Conservation (phyloP, 1,140 invertebrate genomes). For the Cotesia typhae region DNA sequence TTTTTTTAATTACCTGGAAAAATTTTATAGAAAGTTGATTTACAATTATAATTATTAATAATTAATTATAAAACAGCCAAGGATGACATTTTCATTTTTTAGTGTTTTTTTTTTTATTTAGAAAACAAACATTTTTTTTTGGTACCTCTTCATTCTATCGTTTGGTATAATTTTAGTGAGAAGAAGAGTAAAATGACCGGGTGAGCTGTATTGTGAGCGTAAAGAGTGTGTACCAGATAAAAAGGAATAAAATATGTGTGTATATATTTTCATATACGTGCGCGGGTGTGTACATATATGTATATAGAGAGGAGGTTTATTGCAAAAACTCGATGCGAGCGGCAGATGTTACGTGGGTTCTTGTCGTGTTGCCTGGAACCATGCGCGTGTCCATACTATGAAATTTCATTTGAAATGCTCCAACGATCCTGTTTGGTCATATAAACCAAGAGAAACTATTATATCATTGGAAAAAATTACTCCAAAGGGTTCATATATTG, state of each 20-base stretch:
- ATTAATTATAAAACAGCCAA: too few species aligned
- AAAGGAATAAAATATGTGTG: conserved; percentile 5
- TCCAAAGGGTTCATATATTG: not conserved
- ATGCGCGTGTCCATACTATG: conserved; percentile 37
- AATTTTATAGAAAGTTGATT: not conserved
- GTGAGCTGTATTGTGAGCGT: too few species aligned
- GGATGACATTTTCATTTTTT: too few species aligned
- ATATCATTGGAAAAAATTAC: conserved; percentile 16
- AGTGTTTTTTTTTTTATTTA: too few species aligned
- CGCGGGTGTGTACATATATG: not conserved
- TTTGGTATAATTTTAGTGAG: too few species aligned
- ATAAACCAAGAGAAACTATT: conserved; percentile 22
- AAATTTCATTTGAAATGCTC: conserved; percentile 42
- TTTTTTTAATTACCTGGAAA: not conserved
- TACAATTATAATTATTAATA: too few species aligned
- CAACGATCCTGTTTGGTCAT: conserved; percentile 32
- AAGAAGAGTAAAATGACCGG: too few species aligned
- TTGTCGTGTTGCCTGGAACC: conserved; percentile 38
- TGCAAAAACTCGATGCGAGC: conserved; percentile 60
- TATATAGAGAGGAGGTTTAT: conserved; percentile 50
- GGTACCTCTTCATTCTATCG: too few species aligned
- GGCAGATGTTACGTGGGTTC: conserved; percentile 60
- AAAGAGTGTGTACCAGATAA: conserved; percentile 13
- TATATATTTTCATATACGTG: not conserved
- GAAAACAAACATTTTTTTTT: too few species aligned